Evolutionary conservation across 2,888 invertebrate species (phyloP).

Genomic region (Bruchidius siliquastri): DNA sequence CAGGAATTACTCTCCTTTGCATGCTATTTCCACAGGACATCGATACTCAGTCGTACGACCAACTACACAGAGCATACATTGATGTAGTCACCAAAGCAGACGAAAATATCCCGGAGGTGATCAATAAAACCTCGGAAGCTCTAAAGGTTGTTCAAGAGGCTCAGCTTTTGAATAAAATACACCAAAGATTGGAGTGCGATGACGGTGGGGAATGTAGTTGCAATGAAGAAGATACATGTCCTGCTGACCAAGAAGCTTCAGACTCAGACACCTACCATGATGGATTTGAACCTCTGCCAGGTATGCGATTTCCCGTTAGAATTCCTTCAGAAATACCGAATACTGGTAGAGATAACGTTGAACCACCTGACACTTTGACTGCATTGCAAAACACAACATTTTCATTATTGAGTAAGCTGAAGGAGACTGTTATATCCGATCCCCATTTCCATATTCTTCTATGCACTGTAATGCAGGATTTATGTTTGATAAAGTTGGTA

Average conservation of each 20-base stretch:
- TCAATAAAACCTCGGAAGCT: constrained; percentile 15
- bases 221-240: constrained; percentile 9
- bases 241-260: constrained; percentile 6
- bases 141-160: constrained; percentile 10
- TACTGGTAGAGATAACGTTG: background rate
- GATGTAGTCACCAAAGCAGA: constrained; percentile 3
- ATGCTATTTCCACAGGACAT: constrained; percentile 25
- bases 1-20: constrained; percentile 33
- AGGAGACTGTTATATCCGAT: constrained; percentile 15
- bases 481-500: constrained; percentile 29
- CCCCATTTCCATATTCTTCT: constrained; percentile 26
- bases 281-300: background rate
- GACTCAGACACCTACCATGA: background rate
- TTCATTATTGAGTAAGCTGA: background rate
- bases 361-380: background rate
- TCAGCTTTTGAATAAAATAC: constrained; percentile 7
- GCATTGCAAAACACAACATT: background rate
- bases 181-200: constrained; percentile 5
- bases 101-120: constrained; percentile 7
- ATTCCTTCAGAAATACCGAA: background rate
- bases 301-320: background rate
- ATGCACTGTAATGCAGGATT: constrained; percentile 29
- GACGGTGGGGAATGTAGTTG: background rate
- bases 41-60: background rate
- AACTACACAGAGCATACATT: constrained; percentile 9